phyloP scores from a whole-genome alignment of 2,797 vertebrate genomes.

The Sebastes cheni region DNA sequence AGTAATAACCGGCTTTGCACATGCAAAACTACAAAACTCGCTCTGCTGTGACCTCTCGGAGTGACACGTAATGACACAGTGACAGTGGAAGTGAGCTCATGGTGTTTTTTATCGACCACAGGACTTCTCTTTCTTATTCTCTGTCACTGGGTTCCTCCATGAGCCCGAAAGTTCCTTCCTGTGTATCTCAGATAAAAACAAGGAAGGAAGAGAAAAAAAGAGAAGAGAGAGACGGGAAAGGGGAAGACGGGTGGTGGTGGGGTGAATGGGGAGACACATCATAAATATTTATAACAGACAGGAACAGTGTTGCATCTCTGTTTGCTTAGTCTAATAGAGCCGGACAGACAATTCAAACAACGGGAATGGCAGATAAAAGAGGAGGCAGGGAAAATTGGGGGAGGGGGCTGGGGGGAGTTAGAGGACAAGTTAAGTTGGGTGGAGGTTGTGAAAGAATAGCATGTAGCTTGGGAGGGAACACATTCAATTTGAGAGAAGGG shows the following conservation, averaged over 20 bases:
- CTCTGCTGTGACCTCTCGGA: constrained; percentile 10
- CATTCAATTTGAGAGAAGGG: constrained; percentile 1
- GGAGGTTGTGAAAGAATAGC: constrained; percentile 21
- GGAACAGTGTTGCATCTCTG: constrained; percentile 66
- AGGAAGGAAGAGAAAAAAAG: constrained; percentile 54
- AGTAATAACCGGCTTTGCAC: constrained; percentile 41
- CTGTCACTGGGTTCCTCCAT: constrained; percentile 29
- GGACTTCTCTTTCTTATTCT: constrained; percentile 55
- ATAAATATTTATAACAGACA: constrained; percentile 77
- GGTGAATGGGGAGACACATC: constrained; percentile 44
- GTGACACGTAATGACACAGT: constrained; percentile 36
- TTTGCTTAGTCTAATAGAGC: constrained; percentile 72
- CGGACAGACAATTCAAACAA: constrained; percentile 63
- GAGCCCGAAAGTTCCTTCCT: constrained; percentile 35
- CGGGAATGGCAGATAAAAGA: constrained; percentile 41
- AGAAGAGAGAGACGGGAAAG: constrained; percentile 20
- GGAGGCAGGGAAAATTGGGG: constrained; percentile 16
- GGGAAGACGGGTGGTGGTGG: constrained; percentile 15
- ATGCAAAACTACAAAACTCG: not conserved
- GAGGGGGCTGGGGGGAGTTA: constrained; percentile 6
- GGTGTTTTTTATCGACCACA: not conserved
- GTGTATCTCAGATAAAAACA: constrained; percentile 40
- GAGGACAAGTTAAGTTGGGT: constrained; percentile 31
- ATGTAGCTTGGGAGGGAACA: not conserved
- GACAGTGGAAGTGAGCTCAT: constrained; percentile 60